Base-by-base conservation (phyloP, 2,113 vertebrate genomes). In the Suncus etruscus region DNA sequence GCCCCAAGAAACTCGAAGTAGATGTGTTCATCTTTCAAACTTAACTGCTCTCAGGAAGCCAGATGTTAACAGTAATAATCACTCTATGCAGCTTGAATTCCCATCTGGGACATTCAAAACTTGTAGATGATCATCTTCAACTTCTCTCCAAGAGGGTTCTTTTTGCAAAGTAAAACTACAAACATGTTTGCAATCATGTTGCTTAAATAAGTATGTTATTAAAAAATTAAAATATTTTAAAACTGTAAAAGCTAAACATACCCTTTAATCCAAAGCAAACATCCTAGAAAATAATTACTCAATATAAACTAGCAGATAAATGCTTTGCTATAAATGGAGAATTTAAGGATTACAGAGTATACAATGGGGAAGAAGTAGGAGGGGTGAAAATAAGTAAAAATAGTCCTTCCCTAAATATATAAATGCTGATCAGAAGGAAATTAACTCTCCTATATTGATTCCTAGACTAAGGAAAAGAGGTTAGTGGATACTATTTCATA, bases 271-370 rank as follows among this genome's bases (percentile, higher is more conserved):
- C 78, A 87, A 87, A 29, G 14, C 45, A 58, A 80, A 78, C 25
- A 47, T n/a, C 18, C 25, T 54, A 69, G 51, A 74, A 78, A 63
- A 1, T 6, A 91, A 73, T 0, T 72, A 32, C 31, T 89, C 73
- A 48, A 70, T 74, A 81, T 32, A 72, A 87, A 94, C 15, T 54
- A 69, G 68, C 11, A 91, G 25, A 66, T 1, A 12, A 85, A 48
- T 68, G 31, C 29, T 80, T 90, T 83, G 63, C 86, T 27, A 3
- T 48, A 82, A 87, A 66, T 82, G 45, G n/a, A 3, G 29, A 83
- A 47, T 48, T 66, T 72, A 81, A 92, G 47, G 31, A 89, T 39
- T 78, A 91, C 45, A 94, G 22, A 31, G 8, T 65, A 92, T 65
- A 81, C 11, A 50, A 20, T 16, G 47, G 29, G 63, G 3, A 61